Evolutionary conservation across 2,797 vertebrate species (phyloP), one percentile per base, ranked within the genome.

Genomic region (Cuniculus paca): DNA sequence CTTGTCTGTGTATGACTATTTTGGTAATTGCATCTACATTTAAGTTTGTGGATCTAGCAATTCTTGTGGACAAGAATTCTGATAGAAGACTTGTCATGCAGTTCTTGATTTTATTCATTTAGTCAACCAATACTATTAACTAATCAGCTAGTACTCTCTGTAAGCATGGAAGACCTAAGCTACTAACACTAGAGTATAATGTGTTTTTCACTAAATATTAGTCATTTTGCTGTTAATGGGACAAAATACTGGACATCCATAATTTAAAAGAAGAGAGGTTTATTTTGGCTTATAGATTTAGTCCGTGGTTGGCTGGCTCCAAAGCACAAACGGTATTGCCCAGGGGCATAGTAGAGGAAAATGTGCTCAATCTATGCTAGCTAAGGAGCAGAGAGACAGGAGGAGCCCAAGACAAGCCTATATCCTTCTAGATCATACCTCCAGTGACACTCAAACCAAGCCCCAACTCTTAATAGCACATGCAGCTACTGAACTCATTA

Each of bases 81-180:
- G 36, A 45, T 1, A 36, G 34, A 70, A 82, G 56, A 88, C 26
- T 74, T 60, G 1, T 52, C 58, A 60, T 56, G 50, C 16, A 2
- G 5, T 60, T 95, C 60, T 54, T 79, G 12, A 82, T 60, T 95
- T 85, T 93, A 90, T 68, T 91, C 22, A 93, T 78, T 93, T 88
- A 75, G 56, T 79, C 50, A 90, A 22, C 28, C 42, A 78, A 58
- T 78, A 58, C 42, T 68, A 42, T 77, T 82, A 65, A 79, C 89
- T 61, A 36, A 90, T 63, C 16, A 81, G 0, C 81, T 81, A 65
- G 16, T 77, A 31, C 17, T 90, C 34, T 56, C 54, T 85, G 2
- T 93, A 75, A 88, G 95, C 68, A 75, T 89, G 0, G 72, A 78
- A 90, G 31, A 75, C 24, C 48, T 81, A 89, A 77, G 79, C 72